Base-by-base conservation (phyloP, 2,113 vertebrate genomes). In the Archilochus colubris region DNA sequence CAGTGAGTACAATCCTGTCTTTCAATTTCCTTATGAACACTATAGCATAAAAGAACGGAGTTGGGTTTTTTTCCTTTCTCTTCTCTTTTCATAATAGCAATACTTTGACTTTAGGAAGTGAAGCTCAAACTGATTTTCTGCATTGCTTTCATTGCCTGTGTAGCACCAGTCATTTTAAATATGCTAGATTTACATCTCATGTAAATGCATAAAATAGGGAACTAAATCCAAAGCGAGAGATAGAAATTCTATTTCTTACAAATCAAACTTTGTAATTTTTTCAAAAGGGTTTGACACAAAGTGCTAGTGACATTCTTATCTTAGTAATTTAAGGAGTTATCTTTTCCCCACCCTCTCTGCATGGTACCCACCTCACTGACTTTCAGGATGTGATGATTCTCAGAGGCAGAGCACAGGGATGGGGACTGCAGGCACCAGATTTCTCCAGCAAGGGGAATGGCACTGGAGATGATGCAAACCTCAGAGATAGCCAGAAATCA, bases 121-220 rank as follows among this genome's bases (percentile, higher is more conserved):
- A 88, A 27, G 31, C 67, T 93, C 55, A 74, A 87, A 74, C n/a
- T 77, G 86, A 87, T 59, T 92, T 95, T 89, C 61, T 73, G 73
- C 51, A 22, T 78, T 86, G 46, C 83, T 77, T 93, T 95, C 59
- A 92, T 77, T 59, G 55, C 76, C 63, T 80, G 2, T 64, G 27
- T 54, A 75, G 66, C 57, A 68, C 54, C 28, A 50, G 73, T 72
- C 38, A 36, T 70, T 91, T 93, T 18, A 78, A 86, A 86, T 91
- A 68, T 44, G 28, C 48, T 67, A 63, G 76, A 91, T 91, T 88
- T 96, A 73, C 54, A 86, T 93, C 91, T 95, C 86, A 89, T 89
- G 67, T 78, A 94, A 94, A 95, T 95, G 53, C 48, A 93, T 94
- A 75, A 77, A 92, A 82, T 10, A 66, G n/a, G 69, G 74, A 61